A percentile compares a stretch with the other conserved stretches of the same genome.
These are phyloP conservation scores for Craseonycteris thonglongyai DNA, from an alignment of 2,113 vertebrate genomes.

Conservation along the genomic window DNA sequence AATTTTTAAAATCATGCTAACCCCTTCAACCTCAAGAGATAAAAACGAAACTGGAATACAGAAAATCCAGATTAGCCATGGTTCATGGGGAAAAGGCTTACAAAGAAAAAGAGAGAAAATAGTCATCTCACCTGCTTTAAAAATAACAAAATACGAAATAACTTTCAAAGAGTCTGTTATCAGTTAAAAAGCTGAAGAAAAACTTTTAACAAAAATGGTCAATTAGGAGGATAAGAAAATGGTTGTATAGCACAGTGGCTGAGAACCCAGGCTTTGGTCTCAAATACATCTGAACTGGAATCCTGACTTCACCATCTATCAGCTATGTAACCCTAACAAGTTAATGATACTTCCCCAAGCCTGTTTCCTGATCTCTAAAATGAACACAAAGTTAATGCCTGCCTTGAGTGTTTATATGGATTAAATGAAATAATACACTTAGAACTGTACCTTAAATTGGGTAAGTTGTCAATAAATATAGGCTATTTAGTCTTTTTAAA, in stretches of 20 bases:
- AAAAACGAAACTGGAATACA: background rate
- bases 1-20: background rate
- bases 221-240: background rate
- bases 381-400: background rate
- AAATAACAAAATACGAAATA: background rate
- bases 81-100: background rate
- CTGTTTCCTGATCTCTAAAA: background rate
- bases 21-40: background rate
- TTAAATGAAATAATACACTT: background rate
- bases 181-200: background rate
- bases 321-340: background rate
- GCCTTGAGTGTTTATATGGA: background rate
- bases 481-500: background rate
- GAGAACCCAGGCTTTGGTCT: background rate
- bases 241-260: background rate
- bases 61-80: background rate
- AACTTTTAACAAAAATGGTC: background rate
- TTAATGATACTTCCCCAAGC: background rate
- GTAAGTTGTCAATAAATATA: background rate
- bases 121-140: background rate
- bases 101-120: background rate
- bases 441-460: background rate
- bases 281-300: background rate
- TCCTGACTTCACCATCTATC: background rate
- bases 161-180: background rate